Base-by-base conservation (phyloP, 37 sponge, comb jelly and placozoan genomes). In the Aplysina aerophoba region DNA sequence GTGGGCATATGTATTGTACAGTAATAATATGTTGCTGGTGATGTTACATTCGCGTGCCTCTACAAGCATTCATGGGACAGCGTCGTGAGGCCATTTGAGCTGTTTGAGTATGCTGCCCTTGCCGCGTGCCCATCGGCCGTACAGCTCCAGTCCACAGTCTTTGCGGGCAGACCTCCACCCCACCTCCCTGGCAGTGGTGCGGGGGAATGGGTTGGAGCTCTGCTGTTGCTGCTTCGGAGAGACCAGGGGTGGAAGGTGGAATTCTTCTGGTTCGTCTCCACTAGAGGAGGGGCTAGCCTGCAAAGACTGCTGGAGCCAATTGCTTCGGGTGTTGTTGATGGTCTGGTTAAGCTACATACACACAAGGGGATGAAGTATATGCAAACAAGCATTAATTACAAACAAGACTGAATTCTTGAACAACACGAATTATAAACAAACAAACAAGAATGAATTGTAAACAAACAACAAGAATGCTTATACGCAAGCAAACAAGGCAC, bases 21-120 rank as follows among this genome's bases (percentile, higher is more conserved):
- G n/a, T n/a, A n/a, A n/a, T n/a, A n/a, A n/a, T n/a, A n/a, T n/a
- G n/a, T n/a, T n/a, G n/a, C n/a, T n/a, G n/a, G n/a, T n/a, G n/a
- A n/a, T n/a, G n/a, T n/a, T n/a, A n/a, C n/a, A n/a, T n/a, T n/a
- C n/a, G n/a, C n/a, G n/a, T n/a, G n/a, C n/a, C n/a, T n/a, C n/a
- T n/a, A n/a, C n/a, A n/a, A n/a, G n/a, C 8, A 8, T 11, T 83
- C 56, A 92, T 20, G 89, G 90, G 8, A 95, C 85, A 59, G 94
- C 94, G 61, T 96, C 95, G 59, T 61, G 37, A 15, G 96, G 95
- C 96, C 96, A 96, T 27, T 89, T 88, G 25, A 96, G 86, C 24
- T 90, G 89, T 22, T 96, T 88, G 40, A 84, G 69, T 22, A 96
- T 90, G 57, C 85, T 81, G 36, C 83, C 81, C 62, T 88, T 93